A percentile compares a stretch with the other conserved stretches of the same genome.
Conservation (phyloP, 2,888 invertebrate genomes). For the Clivina fossor region DNA sequence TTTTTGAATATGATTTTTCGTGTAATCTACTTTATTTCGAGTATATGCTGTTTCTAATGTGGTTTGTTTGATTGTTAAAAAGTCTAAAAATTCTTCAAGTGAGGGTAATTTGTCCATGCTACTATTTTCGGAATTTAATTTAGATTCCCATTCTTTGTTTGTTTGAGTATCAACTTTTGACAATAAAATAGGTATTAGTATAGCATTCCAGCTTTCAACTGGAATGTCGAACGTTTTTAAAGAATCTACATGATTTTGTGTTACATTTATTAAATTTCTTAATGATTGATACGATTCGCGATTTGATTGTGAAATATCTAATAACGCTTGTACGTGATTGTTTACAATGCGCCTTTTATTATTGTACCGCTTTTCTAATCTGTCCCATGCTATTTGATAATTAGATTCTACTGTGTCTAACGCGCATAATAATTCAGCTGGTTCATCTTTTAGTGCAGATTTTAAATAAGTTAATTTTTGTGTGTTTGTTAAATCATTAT, state of each 20-base stretch:
- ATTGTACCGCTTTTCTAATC: slow-evolving; percentile 15
- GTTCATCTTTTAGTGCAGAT: slow-evolving; percentile 17
- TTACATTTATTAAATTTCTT: neutral
- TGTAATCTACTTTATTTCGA: neutral
- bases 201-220: neutral
- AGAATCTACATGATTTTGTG: neutral
- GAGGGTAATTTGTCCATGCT: neutral
- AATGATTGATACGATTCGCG: slow-evolving; percentile 5
- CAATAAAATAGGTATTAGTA: neutral
- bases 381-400: slow-evolving; percentile 13
- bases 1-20: neutral
- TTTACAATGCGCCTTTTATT: slow-evolving; percentile 24
- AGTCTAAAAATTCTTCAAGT: neutral
- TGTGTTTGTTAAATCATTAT: slow-evolving; percentile 31
- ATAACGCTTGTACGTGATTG: slow-evolving; percentile 5
- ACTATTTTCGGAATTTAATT: neutral
- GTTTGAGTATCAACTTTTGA: neutral
- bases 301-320: slow-evolving; percentile 8
- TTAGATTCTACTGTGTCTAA: slow-evolving; percentile 13
- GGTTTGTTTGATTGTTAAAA: neutral
- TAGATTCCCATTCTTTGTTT: slow-evolving; percentile 1
- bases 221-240: neutral
- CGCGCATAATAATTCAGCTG: slow-evolving; percentile 14
- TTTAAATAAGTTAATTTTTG: slow-evolving; percentile 35
- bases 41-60: neutral